Evolutionary conservation across 2,888 invertebrate genomes (phyloP), one percentile per base, ranked within the genome.

Genomic region (Lithophane leautieri): DNA sequence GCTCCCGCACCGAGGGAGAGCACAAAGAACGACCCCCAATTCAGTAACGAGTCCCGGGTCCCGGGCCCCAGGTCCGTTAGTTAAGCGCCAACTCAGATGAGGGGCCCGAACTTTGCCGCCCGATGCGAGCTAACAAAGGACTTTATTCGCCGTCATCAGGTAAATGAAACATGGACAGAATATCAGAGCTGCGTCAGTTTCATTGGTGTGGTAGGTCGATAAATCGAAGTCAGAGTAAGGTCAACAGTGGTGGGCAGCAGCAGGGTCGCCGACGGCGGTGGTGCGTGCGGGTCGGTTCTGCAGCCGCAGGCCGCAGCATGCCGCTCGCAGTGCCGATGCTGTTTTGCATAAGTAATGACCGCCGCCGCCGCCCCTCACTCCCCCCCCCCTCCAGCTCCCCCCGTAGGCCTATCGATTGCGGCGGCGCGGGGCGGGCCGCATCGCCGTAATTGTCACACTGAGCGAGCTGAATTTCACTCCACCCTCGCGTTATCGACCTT

Each of bases 321-420:
- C 87, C 47, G 71, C 81, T 80, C 58, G 70, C 68, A 88, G 89
- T 91, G 91, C 91, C 90, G 89, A 90, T 95, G 93, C 93, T 95
- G 95, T 96, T 95, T 96, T 96, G 95, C 96, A 96, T 96, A 96
- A 96, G 94, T 96, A 95, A 95, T 96, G 94, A 94, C 90, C 90
- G 90, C 90, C 89, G 87, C 85, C 86, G 81, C 86, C 86, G 81
- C 89, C 86, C 85, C 88, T 54, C 86, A 80, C 88, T 94, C 84
- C 89, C 92, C 93, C 89, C 92, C 93, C 85, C 93, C 84, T 94
- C 93, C 97, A 97, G 96, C 66, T 97, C 96, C 94, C 97, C 97
- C 90, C 97, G 97, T 94, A 97, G 97, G 86, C 97, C 97, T 91
- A 97, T 97, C 87, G 97, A 97, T 95, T 97, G 97, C 94, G 97